A percentile compares a stretch with the other conserved stretches of the same genome.
Evolutionary conservation across 53 echinoderm and acorn worm species (phyloP).

Genomic region (Mesocentrotus franciscanus): DNA sequence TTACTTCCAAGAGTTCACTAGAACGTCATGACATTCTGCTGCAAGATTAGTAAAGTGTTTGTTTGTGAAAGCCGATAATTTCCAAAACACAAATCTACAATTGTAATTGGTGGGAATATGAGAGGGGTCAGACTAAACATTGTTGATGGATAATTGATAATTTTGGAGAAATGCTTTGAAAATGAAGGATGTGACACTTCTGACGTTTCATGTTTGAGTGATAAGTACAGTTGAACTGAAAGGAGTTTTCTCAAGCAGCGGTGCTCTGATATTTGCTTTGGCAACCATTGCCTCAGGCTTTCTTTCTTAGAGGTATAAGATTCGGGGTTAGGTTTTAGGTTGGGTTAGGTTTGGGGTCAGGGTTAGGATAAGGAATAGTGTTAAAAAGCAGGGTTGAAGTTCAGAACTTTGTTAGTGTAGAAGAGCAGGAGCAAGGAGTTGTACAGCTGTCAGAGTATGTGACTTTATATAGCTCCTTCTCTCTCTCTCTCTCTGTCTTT

Average conservation of each 20-base stretch:
- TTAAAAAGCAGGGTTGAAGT: too few species aligned
- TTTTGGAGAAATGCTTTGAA: background rate
- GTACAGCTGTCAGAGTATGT: too few species aligned
- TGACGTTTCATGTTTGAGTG: background rate
- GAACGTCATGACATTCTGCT: background rate
- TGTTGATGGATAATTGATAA: background rate
- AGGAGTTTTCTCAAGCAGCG: background rate
- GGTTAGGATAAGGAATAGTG: too few species aligned
- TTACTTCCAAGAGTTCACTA: background rate
- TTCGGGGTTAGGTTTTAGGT: too few species aligned
- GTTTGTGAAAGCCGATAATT: background rate
- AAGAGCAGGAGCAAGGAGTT: too few species aligned
- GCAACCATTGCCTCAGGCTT: too few species aligned
- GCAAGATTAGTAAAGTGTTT: background rate
- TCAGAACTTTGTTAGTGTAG: too few species aligned
- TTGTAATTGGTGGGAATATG: background rate
- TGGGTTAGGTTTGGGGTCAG: too few species aligned
- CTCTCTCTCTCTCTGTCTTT: background rate
- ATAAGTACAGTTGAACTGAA: background rate
- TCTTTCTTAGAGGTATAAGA: too few species aligned
- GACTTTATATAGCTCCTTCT: too few species aligned
- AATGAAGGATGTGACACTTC: background rate
- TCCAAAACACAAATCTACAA: background rate
- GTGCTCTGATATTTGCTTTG: too few species aligned
- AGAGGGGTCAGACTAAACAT: background rate